Evolutionary conservation across 2,888 invertebrate species (phyloP), one percentile per base, ranked within the genome.

Genomic region (Drosophila putrida): DNA sequence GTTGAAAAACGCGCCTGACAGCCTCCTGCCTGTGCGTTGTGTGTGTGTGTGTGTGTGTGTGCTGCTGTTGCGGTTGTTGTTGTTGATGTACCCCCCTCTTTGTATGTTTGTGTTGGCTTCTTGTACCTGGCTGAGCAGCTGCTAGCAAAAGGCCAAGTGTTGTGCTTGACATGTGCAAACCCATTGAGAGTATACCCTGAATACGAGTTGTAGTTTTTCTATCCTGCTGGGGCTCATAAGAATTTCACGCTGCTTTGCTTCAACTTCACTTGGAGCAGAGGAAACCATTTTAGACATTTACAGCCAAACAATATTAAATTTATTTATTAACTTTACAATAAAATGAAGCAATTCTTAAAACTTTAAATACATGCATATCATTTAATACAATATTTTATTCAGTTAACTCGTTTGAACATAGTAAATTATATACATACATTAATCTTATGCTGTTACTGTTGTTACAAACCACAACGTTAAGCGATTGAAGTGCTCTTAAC

Each of bases 101-200:
- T 0, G 13, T 9, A 4, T 10, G 0, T 27, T 31, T 35, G 31
- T 28, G 28, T 33, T 47, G 38, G 51, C 33, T 54, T 54, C 71
- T 71, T 50, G 47, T 63, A 82, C 78, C 83, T 83, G 86, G 65
- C 47, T 65, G 47, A 75, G 66, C 75, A 82, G 75, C 79, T 80
- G 75, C 80, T 69, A 71, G 86, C 78, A 88, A 84, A 85, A 86
- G 81, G 83, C 70, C 86, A 86, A 83, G 88, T 86, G 88, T 86
- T 82, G 75, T 80, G 75, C 83, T 84, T 86, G 83, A 84, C 83
- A 86, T 75, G 70, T 82, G 65, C 78, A 77, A 54, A 59, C 65
- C 75, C 65, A 75, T 66, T 60, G 69, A 72, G 69, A 59, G 49
- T 50, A 65, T 51, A 58, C 57, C 33, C 71, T 65, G 71, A 71